Percentiles rank a stretch among this genome's conserved stretches.
phyloP scores from a whole-genome alignment of 2,797 vertebrate species.

The Euphonia xanthogaster region DNA sequence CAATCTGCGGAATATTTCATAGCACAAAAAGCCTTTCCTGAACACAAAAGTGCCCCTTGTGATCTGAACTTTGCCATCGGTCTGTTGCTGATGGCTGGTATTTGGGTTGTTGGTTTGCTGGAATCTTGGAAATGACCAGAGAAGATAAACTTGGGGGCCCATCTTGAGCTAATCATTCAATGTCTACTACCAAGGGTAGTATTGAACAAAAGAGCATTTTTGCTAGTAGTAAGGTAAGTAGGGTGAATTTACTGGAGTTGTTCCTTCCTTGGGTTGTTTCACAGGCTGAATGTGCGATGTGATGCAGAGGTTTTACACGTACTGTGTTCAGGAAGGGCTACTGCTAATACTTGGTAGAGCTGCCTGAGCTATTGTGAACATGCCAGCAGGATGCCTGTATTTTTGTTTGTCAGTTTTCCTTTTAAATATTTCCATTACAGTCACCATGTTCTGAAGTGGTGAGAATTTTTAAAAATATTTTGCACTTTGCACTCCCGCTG shows the following conservation, averaged over 20 bases:
- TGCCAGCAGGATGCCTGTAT: neutral
- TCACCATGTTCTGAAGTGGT: neutral
- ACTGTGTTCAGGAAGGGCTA: neutral
- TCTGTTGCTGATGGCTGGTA: neutral
- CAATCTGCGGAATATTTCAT: neutral
- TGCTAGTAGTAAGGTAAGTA: neutral
- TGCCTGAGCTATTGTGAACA: neutral
- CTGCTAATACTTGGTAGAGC: neutral
- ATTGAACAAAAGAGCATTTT: neutral
- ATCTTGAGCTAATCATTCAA: rapidly evolving
- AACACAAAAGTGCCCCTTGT: rapidly evolving
- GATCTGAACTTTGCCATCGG: rapidly evolving
- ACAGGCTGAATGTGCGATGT: neutral
- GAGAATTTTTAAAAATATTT: neutral
- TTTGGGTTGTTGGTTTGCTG: neutral
- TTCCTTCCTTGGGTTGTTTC: neutral
- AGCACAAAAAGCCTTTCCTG: neutral
- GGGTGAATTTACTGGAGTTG: neutral
- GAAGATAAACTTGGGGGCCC: neutral
- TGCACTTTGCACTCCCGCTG: neutral
- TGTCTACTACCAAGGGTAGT: rapidly evolving
- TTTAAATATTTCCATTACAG: neutral
- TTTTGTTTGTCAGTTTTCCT: neutral
- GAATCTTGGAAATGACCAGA: neutral
- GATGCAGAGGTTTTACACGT: neutral